Percentiles rank a stretch among this genome's conserved stretches.
Conservation (phyloP, 2,113 vertebrate genomes). For the Numenius arquata region DNA sequence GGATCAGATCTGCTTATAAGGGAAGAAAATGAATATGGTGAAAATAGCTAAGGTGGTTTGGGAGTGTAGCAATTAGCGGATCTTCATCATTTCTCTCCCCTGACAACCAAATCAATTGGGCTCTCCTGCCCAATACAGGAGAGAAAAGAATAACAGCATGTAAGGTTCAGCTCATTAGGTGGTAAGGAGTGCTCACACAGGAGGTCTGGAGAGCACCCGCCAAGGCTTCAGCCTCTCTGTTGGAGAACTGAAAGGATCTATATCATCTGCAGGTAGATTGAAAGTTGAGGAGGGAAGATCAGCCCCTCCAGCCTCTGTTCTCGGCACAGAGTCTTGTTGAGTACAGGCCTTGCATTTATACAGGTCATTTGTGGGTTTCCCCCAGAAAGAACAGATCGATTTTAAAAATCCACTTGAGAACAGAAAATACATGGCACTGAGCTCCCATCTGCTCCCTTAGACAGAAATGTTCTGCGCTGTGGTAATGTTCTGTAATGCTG, state of each 20-base stretch:
- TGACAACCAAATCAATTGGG: neutral
- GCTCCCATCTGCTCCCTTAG: slow-evolving; percentile 8
- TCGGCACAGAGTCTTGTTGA: neutral
- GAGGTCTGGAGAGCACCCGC: neutral
- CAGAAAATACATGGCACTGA: neutral
- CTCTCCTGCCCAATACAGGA: neutral
- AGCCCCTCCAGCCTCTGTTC: neutral
- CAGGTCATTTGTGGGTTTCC: neutral
- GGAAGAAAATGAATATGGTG: neutral
- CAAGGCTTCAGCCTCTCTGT: neutral
- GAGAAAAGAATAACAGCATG: neutral
- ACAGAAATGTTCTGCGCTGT: neutral
- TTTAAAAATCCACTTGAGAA: neutral
- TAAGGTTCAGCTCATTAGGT: neutral
- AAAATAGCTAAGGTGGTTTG: neutral
- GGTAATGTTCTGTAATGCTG: neutral
- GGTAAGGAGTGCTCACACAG: neutral
- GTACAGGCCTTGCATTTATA: neutral
- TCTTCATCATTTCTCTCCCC: neutral
- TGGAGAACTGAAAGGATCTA: neutral
- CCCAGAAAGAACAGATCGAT: neutral
- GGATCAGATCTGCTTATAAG: neutral
- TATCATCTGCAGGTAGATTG: neutral
- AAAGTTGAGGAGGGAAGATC: neutral
- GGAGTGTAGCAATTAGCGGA: neutral